Conservation (phyloP, 2,888 invertebrate genomes). For the Cheilosia grossa region DNA sequence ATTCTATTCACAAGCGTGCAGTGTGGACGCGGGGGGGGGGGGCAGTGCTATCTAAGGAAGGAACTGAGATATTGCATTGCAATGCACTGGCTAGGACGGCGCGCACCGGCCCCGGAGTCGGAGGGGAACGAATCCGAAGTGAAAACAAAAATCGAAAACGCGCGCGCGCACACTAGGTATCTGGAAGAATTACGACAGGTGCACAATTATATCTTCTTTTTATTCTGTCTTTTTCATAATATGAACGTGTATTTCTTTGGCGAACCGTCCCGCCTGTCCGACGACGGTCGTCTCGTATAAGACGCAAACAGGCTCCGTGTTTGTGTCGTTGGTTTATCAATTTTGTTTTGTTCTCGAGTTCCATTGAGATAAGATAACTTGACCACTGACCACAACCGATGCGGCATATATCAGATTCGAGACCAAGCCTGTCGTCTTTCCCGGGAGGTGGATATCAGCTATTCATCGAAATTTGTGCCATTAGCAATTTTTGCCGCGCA, state of each 20-base stretch:
- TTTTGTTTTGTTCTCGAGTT: conserved; percentile 58
- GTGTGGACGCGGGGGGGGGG: neutral
- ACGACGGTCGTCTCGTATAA: neutral
- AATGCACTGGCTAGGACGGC: neutral
- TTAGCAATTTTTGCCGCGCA: conserved; percentile 24
- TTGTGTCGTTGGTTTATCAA: conserved; percentile 43
- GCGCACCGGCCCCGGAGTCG: neutral
- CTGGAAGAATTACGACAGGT: conserved; percentile 65
- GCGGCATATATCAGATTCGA: conserved; percentile 18
- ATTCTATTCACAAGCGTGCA: conserved; percentile 24
- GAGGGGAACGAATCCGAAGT: conserved; percentile 20
- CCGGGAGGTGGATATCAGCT: neutral
- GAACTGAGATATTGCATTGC: neutral
- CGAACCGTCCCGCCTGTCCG: conserved; percentile 10
- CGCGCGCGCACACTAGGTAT: conserved; percentile 31
- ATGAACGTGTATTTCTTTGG: conserved; percentile 19
- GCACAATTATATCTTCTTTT: conserved; percentile 56
- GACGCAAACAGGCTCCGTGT: conserved; percentile 38
- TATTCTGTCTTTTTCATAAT: neutral
- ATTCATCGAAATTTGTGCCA: conserved; percentile 20
- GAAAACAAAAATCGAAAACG: conserved; percentile 53
- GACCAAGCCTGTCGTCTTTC: neutral
- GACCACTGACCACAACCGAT: conserved; percentile 32
- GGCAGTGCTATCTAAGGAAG: neutral
- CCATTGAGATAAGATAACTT: conserved; percentile 59